A percentile compares a stretch with the other conserved stretches of the same genome.
Conservation (phyloP, 2,797 vertebrate species). For the Scolopax bukidnonensis region DNA sequence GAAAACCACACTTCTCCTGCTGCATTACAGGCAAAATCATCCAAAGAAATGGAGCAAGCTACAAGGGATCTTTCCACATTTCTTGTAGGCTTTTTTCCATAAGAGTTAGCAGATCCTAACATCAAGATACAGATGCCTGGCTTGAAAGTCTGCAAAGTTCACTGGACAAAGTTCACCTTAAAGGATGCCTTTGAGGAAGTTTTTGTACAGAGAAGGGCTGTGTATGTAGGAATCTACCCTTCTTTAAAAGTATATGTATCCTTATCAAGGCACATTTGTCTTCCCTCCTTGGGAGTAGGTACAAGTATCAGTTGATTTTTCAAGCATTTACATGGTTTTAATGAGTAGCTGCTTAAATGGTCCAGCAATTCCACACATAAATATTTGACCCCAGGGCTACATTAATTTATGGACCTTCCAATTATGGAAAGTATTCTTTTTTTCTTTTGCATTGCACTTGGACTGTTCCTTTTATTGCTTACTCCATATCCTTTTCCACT, state of each 20-base stretch:
- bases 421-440: constrained; percentile 29
- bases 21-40: background rate
- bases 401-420: constrained; percentile 53
- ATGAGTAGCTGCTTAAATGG: constrained; percentile 38
- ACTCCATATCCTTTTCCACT: background rate
- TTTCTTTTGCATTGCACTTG: background rate
- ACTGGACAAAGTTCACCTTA: background rate
- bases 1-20: background rate
- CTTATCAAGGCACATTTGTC: background rate
- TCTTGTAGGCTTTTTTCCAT: background rate
- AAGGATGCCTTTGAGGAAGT: background rate
- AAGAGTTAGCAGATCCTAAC: background rate
- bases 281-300: constrained; percentile 17
- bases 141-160: background rate
- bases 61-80: background rate
- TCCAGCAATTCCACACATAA: constrained; percentile 44
- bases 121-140: background rate
- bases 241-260: background rate
- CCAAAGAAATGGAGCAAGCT: background rate
- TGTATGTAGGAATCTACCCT: background rate
- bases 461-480: constrained; percentile 26
- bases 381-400: constrained; percentile 51
- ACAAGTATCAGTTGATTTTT: background rate
- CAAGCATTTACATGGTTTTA: constrained; percentile 44
- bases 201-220: background rate